Evolutionary conservation across 1,140 invertebrate genomes (phyloP), one percentile per base, ranked within the genome.

Genomic region (Elymnias hypermnestra): DNA sequence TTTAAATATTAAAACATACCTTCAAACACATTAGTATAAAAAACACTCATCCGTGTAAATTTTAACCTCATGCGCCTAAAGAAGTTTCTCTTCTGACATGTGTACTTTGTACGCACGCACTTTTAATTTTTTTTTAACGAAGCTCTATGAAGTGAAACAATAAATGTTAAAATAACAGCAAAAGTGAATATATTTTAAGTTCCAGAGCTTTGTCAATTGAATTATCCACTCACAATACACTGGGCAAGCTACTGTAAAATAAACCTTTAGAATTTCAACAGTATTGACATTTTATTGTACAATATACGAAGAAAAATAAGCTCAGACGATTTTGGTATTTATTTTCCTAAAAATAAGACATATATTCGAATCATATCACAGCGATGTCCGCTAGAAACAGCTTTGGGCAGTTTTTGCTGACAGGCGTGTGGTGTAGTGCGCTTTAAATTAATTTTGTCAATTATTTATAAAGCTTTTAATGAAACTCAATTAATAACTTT

Each of bases 151-250:
- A 4, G 10, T 31, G 12, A 13, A 31, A 65, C n/a, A n/a, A n/a
- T n/a, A n/a, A n/a, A n/a, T n/a, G n/a, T n/a, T n/a, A n/a, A n/a
- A n/a, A n/a, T n/a, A n/a, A n/a, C n/a, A 43, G 22, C 23, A 0
- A 50, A 38, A 50, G 43, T 42, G 43, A 42, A 50, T 42, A 50
- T 48, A 42, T 37, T 50, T 35, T 39, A 15, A 28, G 33, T 43
- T n/a, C 31, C 39, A 37, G 37, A 50, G 43, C 31, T 50, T 50
- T 42, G 39, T 42, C 47, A 43, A 50, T 42, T 50, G 39, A 49
- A 49, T 42, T 41, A 49, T 39, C 38, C 28, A n/a, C 9, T 28
- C 23, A 22, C 31, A 23, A 33, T 42, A 49, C 39, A 41, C 29
- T 21, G 15, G 9, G 22, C 38, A 15, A 19, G 38, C 46, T 39